phyloP scores from a whole-genome alignment of 2,113 vertebrate genomes.

The Butorides virescens region DNA sequence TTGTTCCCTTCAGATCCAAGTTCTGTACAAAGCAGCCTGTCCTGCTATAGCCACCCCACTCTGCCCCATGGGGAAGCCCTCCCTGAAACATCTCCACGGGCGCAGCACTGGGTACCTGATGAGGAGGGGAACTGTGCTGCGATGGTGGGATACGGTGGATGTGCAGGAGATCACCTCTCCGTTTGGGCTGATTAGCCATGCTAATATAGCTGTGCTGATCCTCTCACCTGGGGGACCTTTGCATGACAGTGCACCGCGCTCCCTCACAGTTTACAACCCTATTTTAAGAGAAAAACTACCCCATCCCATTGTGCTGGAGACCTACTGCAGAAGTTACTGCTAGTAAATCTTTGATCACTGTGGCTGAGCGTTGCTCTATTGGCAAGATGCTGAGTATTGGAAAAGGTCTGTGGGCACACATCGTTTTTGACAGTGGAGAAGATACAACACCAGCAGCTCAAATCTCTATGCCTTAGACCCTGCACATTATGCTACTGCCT shows the following conservation, averaged over 20 bases:
- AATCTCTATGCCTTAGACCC: not conserved
- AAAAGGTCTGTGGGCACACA: not conserved
- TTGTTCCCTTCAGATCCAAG: not conserved
- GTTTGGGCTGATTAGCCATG: not conserved
- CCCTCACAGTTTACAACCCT: not conserved
- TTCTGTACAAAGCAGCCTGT: not conserved
- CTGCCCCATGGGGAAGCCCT: not conserved
- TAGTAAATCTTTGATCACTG: not conserved
- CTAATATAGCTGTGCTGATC: not conserved
- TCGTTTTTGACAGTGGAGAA: not conserved
- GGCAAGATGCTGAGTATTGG: not conserved
- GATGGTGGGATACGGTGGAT: not conserved
- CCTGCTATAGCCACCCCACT: not conserved
- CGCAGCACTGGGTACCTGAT: not conserved
- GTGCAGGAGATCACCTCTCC: not conserved
- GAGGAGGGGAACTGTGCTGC: fast-evolving
- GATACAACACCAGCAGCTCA: not conserved
- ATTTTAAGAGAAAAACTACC: not conserved
- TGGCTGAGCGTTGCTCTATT: not conserved
- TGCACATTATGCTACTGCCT: fast-evolving
- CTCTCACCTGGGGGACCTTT: not conserved
- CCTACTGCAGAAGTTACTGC: not conserved
- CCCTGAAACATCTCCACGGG: not conserved
- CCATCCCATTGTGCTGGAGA: not conserved
- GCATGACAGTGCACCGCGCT: not conserved